Conservation (phyloP, 2,113 vertebrate genomes). For the Psilopsiagon aymara region DNA sequence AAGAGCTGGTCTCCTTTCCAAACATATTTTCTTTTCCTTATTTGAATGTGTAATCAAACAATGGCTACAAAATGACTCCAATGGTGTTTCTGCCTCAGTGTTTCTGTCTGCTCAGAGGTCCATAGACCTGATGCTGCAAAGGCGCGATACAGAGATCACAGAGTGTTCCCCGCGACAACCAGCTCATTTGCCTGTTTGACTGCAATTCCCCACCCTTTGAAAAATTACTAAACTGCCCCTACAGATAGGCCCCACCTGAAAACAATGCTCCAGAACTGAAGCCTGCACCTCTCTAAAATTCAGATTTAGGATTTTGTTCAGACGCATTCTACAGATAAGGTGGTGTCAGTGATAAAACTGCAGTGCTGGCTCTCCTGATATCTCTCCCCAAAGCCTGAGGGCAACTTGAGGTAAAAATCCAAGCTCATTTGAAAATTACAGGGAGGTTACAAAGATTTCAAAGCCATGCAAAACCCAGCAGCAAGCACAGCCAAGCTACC, state of each 20-base stretch:
- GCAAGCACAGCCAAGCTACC: conserved; percentile 25
- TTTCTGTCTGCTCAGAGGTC: neutral
- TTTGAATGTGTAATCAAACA: neutral
- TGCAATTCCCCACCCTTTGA: neutral
- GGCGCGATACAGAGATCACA: neutral
- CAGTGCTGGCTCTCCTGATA: neutral
- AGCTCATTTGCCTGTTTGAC: neutral
- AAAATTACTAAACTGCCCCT: neutral
- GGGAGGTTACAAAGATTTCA: conserved; percentile 30
- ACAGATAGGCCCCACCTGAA: neutral
- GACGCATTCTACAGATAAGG: neutral
- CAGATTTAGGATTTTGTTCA: neutral
- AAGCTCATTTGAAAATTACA: conserved; percentile 29
- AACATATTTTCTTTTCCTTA: neutral
- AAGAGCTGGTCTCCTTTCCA: neutral
- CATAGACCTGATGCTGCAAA: neutral
- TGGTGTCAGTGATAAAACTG: neutral
- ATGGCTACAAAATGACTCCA: neutral
- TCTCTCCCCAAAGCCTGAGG: neutral
- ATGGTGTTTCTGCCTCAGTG: neutral
- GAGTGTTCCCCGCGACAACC: neutral
- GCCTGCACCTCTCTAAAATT: neutral
- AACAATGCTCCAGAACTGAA: neutral
- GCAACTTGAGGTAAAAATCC: neutral
- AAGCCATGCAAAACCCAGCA: conserved; percentile 29